A percentile compares a stretch with the other conserved stretches of the same genome.
phyloP scores from a whole-genome alignment of 2,888 invertebrate genomes.

The Mimas tiliae region DNA sequence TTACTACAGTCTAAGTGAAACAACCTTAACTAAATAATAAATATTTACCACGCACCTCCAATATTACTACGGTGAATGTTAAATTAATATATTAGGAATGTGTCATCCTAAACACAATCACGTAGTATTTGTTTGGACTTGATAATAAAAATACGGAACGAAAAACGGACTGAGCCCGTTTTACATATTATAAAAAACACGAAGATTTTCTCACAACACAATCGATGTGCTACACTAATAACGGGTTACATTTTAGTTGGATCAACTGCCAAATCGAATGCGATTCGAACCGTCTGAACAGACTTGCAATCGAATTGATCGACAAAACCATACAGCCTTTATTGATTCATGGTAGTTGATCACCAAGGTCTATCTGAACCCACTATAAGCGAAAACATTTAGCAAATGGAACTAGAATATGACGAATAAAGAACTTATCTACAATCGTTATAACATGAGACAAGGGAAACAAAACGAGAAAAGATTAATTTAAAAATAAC shows the following conservation, averaged over 20 bases:
- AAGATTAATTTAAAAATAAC: not conserved
- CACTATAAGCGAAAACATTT: not conserved
- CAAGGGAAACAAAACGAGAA: not conserved
- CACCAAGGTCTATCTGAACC: too few relatives aligned
- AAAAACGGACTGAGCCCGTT: conserved; percentile 24
- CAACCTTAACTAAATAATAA: conserved; percentile 64
- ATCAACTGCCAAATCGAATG: too few relatives aligned
- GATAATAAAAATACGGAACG: conserved; percentile 17
- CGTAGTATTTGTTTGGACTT: conserved; percentile 19
- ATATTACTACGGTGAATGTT: conserved; percentile 51
- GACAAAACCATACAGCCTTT: too few relatives aligned
- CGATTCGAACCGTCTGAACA: too few relatives aligned
- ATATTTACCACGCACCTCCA: conserved; percentile 66
- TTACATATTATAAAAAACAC: conserved; percentile 6
- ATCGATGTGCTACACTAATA: not conserved
- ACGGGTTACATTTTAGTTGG: too few relatives aligned
- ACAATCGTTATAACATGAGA: not conserved
- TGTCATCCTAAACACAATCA: conserved; percentile 46
- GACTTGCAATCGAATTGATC: too few relatives aligned
- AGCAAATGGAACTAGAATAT: not conserved
- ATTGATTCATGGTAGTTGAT: too few relatives aligned
- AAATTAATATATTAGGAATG: conserved; percentile 55
- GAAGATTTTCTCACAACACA: conserved; percentile 10
- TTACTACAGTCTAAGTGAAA: conserved; percentile 48
- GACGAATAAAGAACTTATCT: not conserved